phyloP scores from a whole-genome alignment of 2,113 vertebrate genomes.

The Podocnemis expansa region DNA sequence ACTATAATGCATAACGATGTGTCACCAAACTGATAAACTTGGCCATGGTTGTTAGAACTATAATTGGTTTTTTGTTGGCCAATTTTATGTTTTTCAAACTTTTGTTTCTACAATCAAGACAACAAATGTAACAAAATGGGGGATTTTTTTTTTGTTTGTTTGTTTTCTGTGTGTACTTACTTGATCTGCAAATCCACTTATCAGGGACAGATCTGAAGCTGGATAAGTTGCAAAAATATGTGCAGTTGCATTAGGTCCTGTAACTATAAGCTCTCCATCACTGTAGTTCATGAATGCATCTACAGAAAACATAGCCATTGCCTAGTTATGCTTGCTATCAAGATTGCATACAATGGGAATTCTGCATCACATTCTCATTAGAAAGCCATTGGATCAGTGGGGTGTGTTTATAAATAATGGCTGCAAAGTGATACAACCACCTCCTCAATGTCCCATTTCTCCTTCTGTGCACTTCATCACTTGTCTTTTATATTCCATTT shows the following conservation, averaged over 20 bases:
- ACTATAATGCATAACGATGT: background rate
- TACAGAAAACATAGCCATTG: slow-evolving; percentile 64
- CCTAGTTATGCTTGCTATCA: background rate
- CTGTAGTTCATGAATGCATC: slow-evolving; percentile 89
- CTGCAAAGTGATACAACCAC: background rate
- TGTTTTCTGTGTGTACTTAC: slow-evolving; percentile 70
- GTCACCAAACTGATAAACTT: background rate
- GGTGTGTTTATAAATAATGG: background rate
- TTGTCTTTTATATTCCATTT: background rate
- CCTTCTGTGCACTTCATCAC: background rate
- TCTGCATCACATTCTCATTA: background rate
- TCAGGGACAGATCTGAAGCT: slow-evolving; percentile 82
- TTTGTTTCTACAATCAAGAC: background rate
- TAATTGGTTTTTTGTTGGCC: background rate
- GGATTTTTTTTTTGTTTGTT: background rate
- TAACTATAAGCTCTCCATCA: slow-evolving; percentile 79
- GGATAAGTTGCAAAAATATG: slow-evolving; percentile 96
- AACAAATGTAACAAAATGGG: background rate
- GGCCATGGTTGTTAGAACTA: rapidly evolving
- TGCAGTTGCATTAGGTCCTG: slow-evolving; percentile 90
- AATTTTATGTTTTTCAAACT: background rate
- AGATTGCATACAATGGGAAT: background rate
- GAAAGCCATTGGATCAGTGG: background rate
- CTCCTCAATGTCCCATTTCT: background rate
- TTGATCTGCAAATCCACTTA: slow-evolving; percentile 92